Evolutionary conservation across 2,113 vertebrate genomes (phyloP).

Genomic region (Ochotona princeps): DNA sequence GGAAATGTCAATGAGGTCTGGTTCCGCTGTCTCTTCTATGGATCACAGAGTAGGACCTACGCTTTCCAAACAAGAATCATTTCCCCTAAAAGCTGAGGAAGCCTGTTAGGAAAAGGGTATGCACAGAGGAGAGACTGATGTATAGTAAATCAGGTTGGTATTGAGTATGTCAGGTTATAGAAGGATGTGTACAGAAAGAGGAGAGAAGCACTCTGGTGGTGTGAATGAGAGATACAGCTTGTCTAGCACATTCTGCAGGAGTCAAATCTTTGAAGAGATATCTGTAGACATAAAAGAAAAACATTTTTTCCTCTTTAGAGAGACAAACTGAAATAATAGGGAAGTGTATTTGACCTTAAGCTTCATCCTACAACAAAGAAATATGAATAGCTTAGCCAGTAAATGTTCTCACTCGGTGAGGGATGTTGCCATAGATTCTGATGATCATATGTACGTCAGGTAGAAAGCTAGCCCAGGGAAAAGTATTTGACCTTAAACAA

Average conservation of each 20-base stretch:
- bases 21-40: conserved; percentile 5
- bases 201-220: neutral
- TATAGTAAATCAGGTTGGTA: neutral
- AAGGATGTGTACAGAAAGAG: neutral
- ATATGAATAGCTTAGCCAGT: neutral
- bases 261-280: neutral
- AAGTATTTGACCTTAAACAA: conserved; percentile 1
- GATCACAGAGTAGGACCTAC: neutral
- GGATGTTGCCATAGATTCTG: neutral
- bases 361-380: no score
- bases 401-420: neutral
- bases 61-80: neutral
- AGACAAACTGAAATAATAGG: neutral
- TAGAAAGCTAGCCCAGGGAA: neutral
- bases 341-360: conserved; percentile 23
- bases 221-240: neutral
- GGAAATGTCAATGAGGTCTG: neutral
- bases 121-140: neutral
- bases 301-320: neutral
- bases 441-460: no score
- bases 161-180: neutral
- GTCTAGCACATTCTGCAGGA: neutral
- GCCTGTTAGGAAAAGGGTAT: neutral
- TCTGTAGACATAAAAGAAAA: neutral
- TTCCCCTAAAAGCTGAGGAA: conserved; percentile 14